phyloP scores from a whole-genome alignment of 1,140 invertebrate species.

The Oppia nitens region DNA sequence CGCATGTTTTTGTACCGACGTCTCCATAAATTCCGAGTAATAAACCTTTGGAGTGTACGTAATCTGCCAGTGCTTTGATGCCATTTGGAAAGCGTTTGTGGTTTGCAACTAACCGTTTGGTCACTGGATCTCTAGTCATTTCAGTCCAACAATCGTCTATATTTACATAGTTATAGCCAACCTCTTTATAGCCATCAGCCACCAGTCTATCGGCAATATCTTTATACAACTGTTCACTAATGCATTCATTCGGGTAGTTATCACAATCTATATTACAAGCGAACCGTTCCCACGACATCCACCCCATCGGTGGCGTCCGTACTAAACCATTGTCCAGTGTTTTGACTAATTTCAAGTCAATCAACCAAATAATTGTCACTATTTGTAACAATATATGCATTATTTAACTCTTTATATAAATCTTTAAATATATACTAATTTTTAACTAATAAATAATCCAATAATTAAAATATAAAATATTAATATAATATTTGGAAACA shows the following conservation, averaged over 20 bases:
- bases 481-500: no score
- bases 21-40: slow-evolving; percentile 45
- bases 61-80: slow-evolving; percentile 71
- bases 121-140: slow-evolving; percentile 30
- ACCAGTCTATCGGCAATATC: slow-evolving; percentile 80
- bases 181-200: slow-evolving; percentile 66
- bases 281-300: slow-evolving; percentile 85
- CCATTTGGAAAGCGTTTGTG: slow-evolving; percentile 72
- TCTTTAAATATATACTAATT: no score
- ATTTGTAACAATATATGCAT: no score
- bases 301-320: slow-evolving; percentile 38
- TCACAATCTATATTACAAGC: slow-evolving; percentile 83
- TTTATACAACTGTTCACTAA: slow-evolving; percentile 75
- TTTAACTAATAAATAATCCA: no score
- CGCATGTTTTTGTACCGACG: slow-evolving; percentile 39
- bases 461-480: no score
- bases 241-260: slow-evolving; percentile 78
- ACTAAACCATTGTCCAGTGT: slow-evolving; percentile 1
- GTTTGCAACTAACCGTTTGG: slow-evolving; percentile 59
- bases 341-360: neutral
- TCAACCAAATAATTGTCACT: neutral
- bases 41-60: slow-evolving; percentile 44
- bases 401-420: no score
- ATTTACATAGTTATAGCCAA: slow-evolving; percentile 81
- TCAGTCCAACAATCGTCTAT: slow-evolving; percentile 92